Conservation (phyloP, 2,113 vertebrate species). For the Poeciliopsis occidentalis region DNA sequence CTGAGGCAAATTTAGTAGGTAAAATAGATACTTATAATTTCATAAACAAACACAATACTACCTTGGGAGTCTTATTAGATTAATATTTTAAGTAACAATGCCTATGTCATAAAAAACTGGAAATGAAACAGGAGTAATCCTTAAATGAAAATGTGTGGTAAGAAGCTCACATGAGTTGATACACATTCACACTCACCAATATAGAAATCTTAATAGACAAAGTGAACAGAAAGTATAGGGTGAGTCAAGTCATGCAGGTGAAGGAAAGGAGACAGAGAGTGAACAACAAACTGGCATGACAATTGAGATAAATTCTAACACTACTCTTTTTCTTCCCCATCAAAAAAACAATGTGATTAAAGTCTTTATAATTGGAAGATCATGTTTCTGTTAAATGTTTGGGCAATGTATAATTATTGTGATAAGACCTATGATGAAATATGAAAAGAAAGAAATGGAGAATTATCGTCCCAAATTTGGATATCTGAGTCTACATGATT, state of each 20-base stretch:
- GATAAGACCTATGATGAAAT: neutral
- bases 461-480: neutral
- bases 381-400: constrained; percentile 12
- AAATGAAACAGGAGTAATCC: constrained; percentile 46
- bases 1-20: neutral
- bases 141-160: constrained; percentile 30
- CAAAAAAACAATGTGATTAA: constrained; percentile 6
- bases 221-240: constrained; percentile 36
- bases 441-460: neutral
- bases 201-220: constrained; percentile 64
- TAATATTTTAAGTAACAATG: constrained; percentile 16
- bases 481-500: constrained; percentile 3
- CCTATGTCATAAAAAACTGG: constrained; percentile 24
- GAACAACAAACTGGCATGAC: constrained; percentile 14
- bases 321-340: constrained; percentile 54
- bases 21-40: constrained; percentile 19
- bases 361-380: constrained; percentile 1
- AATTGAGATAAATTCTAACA: constrained; percentile 39
- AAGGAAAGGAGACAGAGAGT: constrained; percentile 12
- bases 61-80: neutral
- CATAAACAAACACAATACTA: neutral
- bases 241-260: constrained; percentile 70
- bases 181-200: constrained; percentile 54
- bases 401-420: neutral
- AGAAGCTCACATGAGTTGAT: constrained; percentile 22